Evolutionary conservation across 2,113 vertebrate species (phyloP).

Genomic region (Pachypanchax playfairii): DNA sequence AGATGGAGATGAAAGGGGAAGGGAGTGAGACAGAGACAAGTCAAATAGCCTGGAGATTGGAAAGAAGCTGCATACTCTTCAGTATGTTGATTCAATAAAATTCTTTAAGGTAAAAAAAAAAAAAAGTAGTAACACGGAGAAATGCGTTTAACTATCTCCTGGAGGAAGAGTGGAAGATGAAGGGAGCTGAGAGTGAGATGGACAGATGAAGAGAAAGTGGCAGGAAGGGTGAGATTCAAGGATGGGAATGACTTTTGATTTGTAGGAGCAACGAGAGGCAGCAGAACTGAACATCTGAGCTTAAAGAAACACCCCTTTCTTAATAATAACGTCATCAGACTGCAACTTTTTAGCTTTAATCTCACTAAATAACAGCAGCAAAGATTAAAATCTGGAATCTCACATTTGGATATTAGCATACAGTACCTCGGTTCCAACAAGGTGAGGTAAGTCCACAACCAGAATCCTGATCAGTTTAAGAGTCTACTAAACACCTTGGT

Average conservation of each 20-base stretch:
- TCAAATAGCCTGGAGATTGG: constrained; percentile 15
- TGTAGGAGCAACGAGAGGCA: background rate
- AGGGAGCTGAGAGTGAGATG: constrained; percentile 8
- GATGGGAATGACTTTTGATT: constrained; percentile 1
- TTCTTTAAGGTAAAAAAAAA: constrained; percentile 12
- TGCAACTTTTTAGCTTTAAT: background rate
- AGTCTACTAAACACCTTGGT: too few species aligned
- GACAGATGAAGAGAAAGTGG: background rate
- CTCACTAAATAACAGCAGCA: background rate
- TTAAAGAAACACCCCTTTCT: background rate
- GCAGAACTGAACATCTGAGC: too few species aligned
- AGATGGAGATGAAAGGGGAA: constrained; percentile 31
- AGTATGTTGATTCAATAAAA: constrained; percentile 25
- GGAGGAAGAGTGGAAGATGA: constrained; percentile 1
- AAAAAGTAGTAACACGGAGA: background rate
- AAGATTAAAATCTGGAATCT: background rate
- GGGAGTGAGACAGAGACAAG: constrained; percentile 4
- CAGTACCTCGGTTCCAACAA: too few species aligned
- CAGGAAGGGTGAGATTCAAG: background rate
- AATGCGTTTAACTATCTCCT: background rate
- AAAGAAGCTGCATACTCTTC: constrained; percentile 4
- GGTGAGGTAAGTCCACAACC: too few species aligned
- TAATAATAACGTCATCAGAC: background rate
- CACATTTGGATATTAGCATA: too few species aligned
- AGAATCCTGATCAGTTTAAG: too few species aligned